Base-by-base conservation (phyloP, 2,888 invertebrate species). In the Craniophora ligustri region DNA sequence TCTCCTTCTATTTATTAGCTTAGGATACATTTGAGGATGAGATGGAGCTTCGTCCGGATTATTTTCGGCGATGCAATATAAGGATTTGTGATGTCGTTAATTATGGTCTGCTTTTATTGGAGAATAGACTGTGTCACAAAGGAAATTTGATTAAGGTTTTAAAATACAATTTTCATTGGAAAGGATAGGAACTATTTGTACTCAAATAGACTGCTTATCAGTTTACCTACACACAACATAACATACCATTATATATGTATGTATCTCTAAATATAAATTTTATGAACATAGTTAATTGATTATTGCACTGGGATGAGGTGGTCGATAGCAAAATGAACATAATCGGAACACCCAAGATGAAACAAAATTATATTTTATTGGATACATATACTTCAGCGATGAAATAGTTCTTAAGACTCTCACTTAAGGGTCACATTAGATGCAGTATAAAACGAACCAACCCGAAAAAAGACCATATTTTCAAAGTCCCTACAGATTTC, bases 1-100 rank as follows among this genome's bases (percentile, higher is more conserved):
- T 90, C 88, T 84, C 81, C 75, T 79, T 77, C 84, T 88, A 89
- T 91, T 91, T 91, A 91, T 91, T 89, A 90, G 86, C 86, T 86
- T 82, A 81, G 86, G 86, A 87, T 88, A 86, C 86, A 87, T 86
- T 86, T 76, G 82, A 82, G 86, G 87, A 86, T 85, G 84, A 85
- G 81, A 82, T 81, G 78, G 75, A 80, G 69, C 74, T 79, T 74
- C 72, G 70, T 67, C 65, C 74, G 80, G 88, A 89, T 89, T 87
- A 89, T 86, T 83, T 72, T 75, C 63, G 56, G 79, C 83, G 76
- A 79, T 82, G 85, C 86, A 87, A 86, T 87, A 87, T 85, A 78
- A 81, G 78, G 81, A 74, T 78, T 77, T 75, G 79, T 70, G 72
- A 72, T 76, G 71, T 76, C 75, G 81, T 82, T 84, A 75, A 73